Evolutionary conservation across 2,113 vertebrate species (phyloP), one percentile per base, ranked within the genome.

Genomic region (Nettapus auritus): DNA sequence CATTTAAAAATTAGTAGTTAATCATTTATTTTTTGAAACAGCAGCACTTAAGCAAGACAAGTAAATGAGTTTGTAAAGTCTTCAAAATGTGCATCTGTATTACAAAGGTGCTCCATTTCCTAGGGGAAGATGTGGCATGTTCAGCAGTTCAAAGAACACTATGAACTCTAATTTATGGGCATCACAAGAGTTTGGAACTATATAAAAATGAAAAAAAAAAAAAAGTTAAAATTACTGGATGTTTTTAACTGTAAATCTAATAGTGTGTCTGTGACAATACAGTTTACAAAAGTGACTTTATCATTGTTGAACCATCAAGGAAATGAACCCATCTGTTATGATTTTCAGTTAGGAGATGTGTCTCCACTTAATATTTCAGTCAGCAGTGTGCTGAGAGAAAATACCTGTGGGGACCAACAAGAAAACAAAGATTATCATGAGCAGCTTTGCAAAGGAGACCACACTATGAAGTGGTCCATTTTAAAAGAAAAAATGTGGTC

Each of bases 1-100:
- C n/a, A 50, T 57, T 67, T 88, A 73, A 83, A 85, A 94, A 88
- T 96, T 52, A 91, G 81, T 33, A 89, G 74, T 74, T 86, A 86
- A 62, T 91, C 0, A 46, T 63, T 82, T 55, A 36, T 53, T 90
- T 94, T 80, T 62, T 80, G 12, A 76, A 70, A 36, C 13, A 60
- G n/a, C 3, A 36, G 67, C 4, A 5, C 18, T 85, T 68, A 91
- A 80, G 25, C 23, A 79, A 50, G 63, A 82, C 34, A 88, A 88
- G 19, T 29, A 85, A 85, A 74, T 57, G 29, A 69, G 12, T 69
- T 36, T 80, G 81, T 70, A 87, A 68, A 89, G 34, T 16, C 44
- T 75, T 68, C 52, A 75, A 70, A 92, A 85, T 9, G 9, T 17
- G 33, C 13, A 56, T 42, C 38, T 68, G 69, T 64, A n/a, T 62